Evolutionary conservation across 2,797 vertebrate genomes (phyloP).

Genomic region (Poeciliopsis paucimaculata): DNA sequence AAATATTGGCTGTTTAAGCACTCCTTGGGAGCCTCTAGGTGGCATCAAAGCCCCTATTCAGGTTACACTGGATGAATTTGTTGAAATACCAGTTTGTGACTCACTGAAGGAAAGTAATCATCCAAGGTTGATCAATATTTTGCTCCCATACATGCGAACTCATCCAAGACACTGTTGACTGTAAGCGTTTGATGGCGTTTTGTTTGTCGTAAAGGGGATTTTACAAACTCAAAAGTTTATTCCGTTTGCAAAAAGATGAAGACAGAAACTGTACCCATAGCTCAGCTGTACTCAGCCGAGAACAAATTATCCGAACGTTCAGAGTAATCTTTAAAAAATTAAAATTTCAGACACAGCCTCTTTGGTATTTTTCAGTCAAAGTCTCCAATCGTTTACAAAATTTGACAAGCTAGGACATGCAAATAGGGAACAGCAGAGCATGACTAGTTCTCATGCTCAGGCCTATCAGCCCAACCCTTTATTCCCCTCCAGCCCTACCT

Average conservation of each 20-base stretch:
- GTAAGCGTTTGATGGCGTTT: neutral
- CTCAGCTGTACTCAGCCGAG: neutral
- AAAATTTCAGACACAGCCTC: constrained; percentile 19
- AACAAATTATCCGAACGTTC: constrained; percentile 21
- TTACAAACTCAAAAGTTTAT: neutral
- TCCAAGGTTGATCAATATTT: constrained; percentile 18
- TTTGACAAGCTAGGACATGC: constrained; percentile 78
- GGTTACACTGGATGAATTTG: constrained; percentile 35
- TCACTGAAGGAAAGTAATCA: constrained; percentile 38
- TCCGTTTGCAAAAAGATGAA: neutral
- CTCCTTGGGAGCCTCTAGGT: constrained; percentile 63
- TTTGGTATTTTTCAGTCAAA: constrained; percentile 24
- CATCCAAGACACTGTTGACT: constrained; percentile 17
- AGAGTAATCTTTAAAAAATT: constrained; percentile 10
- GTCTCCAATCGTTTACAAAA: constrained; percentile 52
- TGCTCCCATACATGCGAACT: constrained; percentile 9
- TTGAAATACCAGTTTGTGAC: constrained; percentile 67
- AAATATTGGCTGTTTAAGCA: constrained; percentile 15
- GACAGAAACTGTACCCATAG: neutral
- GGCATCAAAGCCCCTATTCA: constrained; percentile 62
- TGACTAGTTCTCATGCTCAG: constrained; percentile 74
- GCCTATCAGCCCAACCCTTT: constrained; percentile 72
- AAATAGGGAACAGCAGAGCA: constrained; percentile 78
- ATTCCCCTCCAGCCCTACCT: constrained; percentile 72
- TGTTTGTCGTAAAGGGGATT: neutral